Evolutionary conservation across 2,113 vertebrate species (phyloP).

Genomic region (Oncorhynchus masou): DNA sequence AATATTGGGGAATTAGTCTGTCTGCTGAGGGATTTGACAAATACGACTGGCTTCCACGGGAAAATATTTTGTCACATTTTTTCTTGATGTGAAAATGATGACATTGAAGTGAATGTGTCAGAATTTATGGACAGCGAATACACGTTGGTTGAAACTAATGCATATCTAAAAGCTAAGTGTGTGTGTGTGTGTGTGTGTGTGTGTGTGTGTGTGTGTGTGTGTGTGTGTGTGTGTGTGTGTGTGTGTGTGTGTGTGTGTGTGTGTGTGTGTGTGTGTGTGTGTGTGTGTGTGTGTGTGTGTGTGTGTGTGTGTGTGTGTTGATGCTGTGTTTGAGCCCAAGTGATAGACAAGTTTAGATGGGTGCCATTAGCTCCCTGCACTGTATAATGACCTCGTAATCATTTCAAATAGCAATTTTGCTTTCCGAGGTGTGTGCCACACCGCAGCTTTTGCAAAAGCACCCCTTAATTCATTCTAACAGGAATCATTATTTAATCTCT

Average conservation of each 20-base stretch:
- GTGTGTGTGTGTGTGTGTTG: background rate
- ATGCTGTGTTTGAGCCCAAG: slow-evolving; percentile 18
- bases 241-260: too few relatives aligned
- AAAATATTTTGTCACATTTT: slow-evolving; percentile 64
- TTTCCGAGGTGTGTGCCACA: slow-evolving; percentile 21
- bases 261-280: too few relatives aligned
- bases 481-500: slow-evolving; percentile 62
- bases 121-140: slow-evolving; percentile 33
- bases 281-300: too few relatives aligned
- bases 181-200: too few relatives aligned
- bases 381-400: slow-evolving; percentile 70
- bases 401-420: slow-evolving; percentile 56
- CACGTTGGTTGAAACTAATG: slow-evolving; percentile 10
- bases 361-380: slow-evolving; percentile 57
- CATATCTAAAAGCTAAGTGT: slow-evolving; percentile 19
- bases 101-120: slow-evolving; percentile 56
- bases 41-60: slow-evolving; percentile 54
- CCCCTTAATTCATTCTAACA: slow-evolving; percentile 43
- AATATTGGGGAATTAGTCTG: slow-evolving; percentile 69
- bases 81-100: slow-evolving; percentile 71
- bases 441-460: slow-evolving; percentile 5
- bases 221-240: too few relatives aligned
- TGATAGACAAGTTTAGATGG: slow-evolving; percentile 64
- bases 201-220: too few relatives aligned
- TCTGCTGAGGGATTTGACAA: slow-evolving; percentile 66